Evolutionary conservation across 2,888 invertebrate genomes (phyloP), one percentile per base, ranked within the genome.

Genomic region (Xestoiulus laeticollis): DNA sequence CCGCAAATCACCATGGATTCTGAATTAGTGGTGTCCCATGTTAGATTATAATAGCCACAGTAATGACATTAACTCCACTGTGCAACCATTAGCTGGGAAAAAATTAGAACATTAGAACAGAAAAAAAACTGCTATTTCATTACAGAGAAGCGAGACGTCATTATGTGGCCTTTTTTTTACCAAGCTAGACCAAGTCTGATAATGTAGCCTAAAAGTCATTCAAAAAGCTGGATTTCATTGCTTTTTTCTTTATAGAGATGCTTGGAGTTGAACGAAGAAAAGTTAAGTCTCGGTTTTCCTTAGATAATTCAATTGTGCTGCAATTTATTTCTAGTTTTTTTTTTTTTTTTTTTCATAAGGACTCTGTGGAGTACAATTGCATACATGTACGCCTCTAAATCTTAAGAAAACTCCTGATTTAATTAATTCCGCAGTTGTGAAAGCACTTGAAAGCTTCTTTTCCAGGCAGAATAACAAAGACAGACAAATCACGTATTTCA

Each of bases 21-120:
- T 22, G 26, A 12, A 68, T 68, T 68, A 10, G 68, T 26, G 68
- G 68, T 68, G 68, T 14, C 26, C 68, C 68, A 68, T 26, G 68
- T 68, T 68, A 68, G 68, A 68, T 68, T 68, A 68, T 68, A 68
- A 68, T 68, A 12, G 26, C 68, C 26, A 26, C 68, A 68, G 68
- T 68, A 68, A 68, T 68, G 68, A n/a, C 26, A 68, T 68, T 68
- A 68, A 68, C 68, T 26, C 68, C 26, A 68, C 68, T 68, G 68
- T n/a, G 26, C 26, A 68, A 12, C 68, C 68, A 68, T 68, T 68
- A 68, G 68, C 68, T 48, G 4, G 19, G 48, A 48, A 26, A 68
- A 12, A 26, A 68, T 26, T 26, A 68, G 26, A 68, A 68, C 26
- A 26, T n/a, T n/a, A n/a, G n/a, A n/a, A n/a, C n/a, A n/a, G n/a